Percentiles rank a stretch among this genome's conserved stretches.
Evolutionary conservation across 1,140 invertebrate genomes (phyloP).

Genomic region (Papilio glaucus): DNA sequence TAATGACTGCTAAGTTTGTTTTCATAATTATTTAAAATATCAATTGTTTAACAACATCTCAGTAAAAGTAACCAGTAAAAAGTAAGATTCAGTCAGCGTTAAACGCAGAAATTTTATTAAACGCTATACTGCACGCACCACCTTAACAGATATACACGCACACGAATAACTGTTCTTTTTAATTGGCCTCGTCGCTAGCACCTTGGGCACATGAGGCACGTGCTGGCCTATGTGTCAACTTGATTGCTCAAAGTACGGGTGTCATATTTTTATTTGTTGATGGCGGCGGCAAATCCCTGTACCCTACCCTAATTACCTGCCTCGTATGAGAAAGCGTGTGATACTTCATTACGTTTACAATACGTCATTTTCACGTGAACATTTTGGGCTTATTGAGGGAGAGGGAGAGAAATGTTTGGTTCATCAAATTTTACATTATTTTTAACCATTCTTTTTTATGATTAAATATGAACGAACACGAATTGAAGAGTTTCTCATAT

Average conservation of each 20-base stretch:
- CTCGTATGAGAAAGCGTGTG: background rate
- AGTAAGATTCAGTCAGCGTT: background rate
- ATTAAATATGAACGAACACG: background rate
- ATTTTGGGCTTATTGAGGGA: background rate
- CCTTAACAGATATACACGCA: slow-evolving; percentile 18
- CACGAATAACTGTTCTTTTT: slow-evolving; percentile 50
- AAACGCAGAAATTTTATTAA: background rate
- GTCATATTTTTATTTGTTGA: slow-evolving; percentile 55
- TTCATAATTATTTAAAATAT: no score
- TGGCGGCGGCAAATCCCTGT: slow-evolving; percentile 34
- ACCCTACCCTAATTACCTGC: slow-evolving; percentile 37
- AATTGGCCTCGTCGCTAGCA: slow-evolving; percentile 59
- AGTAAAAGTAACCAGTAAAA: no score
- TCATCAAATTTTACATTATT: no score
- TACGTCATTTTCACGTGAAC: background rate
- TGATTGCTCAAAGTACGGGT: slow-evolving; percentile 66
- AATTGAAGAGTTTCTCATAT: background rate
- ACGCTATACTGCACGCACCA: background rate
- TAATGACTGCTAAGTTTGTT: no score
- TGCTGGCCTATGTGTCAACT: slow-evolving; percentile 55
- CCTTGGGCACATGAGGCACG: slow-evolving; percentile 48
- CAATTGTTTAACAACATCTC: no score
- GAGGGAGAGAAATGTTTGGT: background rate
- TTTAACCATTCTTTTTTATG: background rate
- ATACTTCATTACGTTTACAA: slow-evolving; percentile 4